Conservation (phyloP, 2,113 vertebrate genomes). For the Paralichthys olivaceus region DNA sequence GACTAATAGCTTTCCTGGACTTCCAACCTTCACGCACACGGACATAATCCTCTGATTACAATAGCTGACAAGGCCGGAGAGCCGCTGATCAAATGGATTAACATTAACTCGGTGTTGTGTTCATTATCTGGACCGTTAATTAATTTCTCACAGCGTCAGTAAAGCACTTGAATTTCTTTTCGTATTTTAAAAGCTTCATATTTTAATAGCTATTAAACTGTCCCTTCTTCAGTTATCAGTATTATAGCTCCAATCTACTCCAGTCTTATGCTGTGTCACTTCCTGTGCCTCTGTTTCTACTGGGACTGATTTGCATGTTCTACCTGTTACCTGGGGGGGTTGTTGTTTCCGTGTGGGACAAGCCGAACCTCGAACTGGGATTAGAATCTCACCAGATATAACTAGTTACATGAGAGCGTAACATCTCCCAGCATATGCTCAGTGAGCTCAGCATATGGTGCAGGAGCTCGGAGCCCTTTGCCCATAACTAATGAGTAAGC, state of each 20-base stretch:
- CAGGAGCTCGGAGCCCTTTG: neutral
- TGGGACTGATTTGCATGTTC: too few species aligned
- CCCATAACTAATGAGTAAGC: neutral
- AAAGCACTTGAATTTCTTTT: neutral
- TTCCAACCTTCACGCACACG: constrained; percentile 8
- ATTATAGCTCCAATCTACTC: neutral
- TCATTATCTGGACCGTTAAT: constrained; percentile 26
- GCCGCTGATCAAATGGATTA: constrained; percentile 25
- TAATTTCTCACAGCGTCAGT: constrained; percentile 9
- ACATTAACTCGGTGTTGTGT: constrained; percentile 6
- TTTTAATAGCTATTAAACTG: neutral
- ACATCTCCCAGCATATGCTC: constrained; percentile 20
- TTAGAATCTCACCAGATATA: constrained; percentile 9
- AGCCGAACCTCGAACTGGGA: constrained; percentile 21
- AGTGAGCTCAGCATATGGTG: constrained; percentile 32
- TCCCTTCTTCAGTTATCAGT: neutral
- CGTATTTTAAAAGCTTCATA: neutral
- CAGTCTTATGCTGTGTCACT: neutral
- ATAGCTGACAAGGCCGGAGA: constrained; percentile 12
- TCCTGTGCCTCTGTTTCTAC: neutral
- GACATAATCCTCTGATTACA: constrained; percentile 41
- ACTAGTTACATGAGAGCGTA: constrained; percentile 1
- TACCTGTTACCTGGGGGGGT: neutral
- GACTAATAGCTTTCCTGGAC: constrained; percentile 40
- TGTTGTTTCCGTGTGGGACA: neutral